A percentile compares a stretch with the other conserved stretches of the same genome.
phyloP scores from a whole-genome alignment of 92 coral and sea anemone genomes.

The Bergia puertoricense region DNA sequence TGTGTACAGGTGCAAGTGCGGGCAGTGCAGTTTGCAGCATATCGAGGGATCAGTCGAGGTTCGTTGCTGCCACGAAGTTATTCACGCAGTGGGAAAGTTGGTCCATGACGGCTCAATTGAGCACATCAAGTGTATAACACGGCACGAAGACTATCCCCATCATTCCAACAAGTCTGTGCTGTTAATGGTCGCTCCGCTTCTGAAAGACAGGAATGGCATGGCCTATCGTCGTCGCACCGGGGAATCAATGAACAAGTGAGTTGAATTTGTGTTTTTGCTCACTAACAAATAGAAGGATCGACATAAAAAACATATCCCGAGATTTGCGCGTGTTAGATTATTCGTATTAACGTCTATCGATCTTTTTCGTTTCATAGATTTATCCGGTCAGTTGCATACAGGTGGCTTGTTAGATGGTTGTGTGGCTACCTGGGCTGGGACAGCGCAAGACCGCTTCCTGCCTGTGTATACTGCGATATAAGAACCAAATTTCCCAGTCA shows the following conservation, averaged over 20 bases:
- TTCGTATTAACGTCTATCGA: not conserved
- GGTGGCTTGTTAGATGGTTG: conserved; percentile 35
- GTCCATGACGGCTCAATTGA: conserved; percentile 20
- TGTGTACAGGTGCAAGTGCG: not conserved
- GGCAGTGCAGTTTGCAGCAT: not conserved
- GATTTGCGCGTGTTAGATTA: not conserved
- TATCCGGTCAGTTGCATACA: conserved; percentile 11
- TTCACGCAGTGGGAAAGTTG: not conserved
- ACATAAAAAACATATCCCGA: conserved; percentile 3
- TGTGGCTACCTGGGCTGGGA: conserved; percentile 17
- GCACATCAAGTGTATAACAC: conserved; percentile 8
- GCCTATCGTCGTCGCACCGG: conserved; percentile 13
- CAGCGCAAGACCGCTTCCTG: not conserved
- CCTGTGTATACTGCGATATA: not conserved
- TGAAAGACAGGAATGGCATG: not conserved
- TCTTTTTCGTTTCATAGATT: not conserved
- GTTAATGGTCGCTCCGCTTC: conserved; percentile 22
- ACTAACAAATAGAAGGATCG: not conserved
- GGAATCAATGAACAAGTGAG: conserved; percentile 16
- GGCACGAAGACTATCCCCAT: conserved; percentile 10
- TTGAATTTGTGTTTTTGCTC: not conserved
- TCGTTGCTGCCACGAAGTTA: conserved; percentile 1
- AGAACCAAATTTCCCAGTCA: conserved; percentile 1
- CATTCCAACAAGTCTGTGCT: conserved; percentile 2
- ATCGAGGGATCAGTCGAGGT: conserved; percentile 4